Evolutionary conservation across 2,797 vertebrate species (phyloP), one percentile per base, ranked within the genome.

Genomic region (Nyctibius grandis): DNA sequence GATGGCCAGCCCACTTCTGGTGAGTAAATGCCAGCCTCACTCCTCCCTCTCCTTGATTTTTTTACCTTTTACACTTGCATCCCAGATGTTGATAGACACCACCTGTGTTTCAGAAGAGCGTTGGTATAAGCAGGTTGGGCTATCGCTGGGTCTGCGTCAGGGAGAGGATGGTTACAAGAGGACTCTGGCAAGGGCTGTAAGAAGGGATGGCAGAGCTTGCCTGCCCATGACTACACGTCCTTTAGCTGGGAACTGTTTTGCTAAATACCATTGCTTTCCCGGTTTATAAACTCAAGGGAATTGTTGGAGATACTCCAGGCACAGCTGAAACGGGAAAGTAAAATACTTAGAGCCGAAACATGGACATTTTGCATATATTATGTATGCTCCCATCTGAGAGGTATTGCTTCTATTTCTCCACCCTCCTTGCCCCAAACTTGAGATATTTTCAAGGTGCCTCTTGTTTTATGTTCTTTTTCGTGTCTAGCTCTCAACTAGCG

Each of bases 1-100:
- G 99, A 99, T 12, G 99, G 99, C 63, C 98, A 99, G 88, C 99
- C 99, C 67, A 99, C 98, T 6, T 23, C 93, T 92, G 99, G 99
- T 99, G 93, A 98, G 95, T 59, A 40, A 74, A 85, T 21, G 18
- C 34, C 11, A 11, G 2, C 4, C 59, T n/a, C 16, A 15, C 23
- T 6, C n/a, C 11, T 40, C 22, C 38, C 38, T 47, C 36, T 26
- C 25, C 21, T 42, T 36, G 15, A 5, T 3, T 31, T 69, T 33
- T 67, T 42, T 15, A 12, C 57, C 29, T 50, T 72, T 59, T 48
- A 21, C 67, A 15, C 31, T 74, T 54, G 21, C 29, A 33, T 28
- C 33, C 45, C 48, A 31, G 44, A 1, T 40, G 34, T 26, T 74
- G 54, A 25, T 20, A 77, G 69, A 18, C 23, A 5, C 9, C n/a